Evolutionary conservation across 2,888 invertebrate species (phyloP).

Genomic region (Plagodis pulveraria): DNA sequence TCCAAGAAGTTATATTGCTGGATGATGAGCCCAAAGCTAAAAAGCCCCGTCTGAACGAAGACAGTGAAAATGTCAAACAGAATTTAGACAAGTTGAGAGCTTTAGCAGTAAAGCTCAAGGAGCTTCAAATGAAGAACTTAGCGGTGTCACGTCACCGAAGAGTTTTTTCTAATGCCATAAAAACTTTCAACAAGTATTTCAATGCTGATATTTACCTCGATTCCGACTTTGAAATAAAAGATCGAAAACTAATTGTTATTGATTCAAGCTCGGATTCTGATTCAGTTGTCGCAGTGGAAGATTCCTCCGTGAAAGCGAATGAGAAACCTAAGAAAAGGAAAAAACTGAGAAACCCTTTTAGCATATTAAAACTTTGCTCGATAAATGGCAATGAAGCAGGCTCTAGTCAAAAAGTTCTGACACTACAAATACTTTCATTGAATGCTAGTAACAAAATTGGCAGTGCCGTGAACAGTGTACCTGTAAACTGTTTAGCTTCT

Average conservation of each 20-base stretch:
- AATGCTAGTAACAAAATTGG: conserved; percentile 3
- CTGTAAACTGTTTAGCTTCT: background rate
- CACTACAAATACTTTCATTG: conserved; percentile 17
- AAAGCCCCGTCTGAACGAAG: conserved; percentile 44
- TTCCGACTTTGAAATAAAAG: conserved; percentile 55
- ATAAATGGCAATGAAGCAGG: conserved; percentile 18
- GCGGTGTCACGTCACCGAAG: conserved; percentile 60
- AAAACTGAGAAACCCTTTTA: conserved; percentile 71
- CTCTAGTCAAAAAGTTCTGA: conserved; percentile 11
- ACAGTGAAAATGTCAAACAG: conserved; percentile 45
- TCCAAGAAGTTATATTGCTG: conserved; percentile 64
- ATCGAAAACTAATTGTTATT: conserved; percentile 58
- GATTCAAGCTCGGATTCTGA: conserved; percentile 62
- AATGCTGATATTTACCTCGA: conserved; percentile 66
- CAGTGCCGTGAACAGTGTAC: background rate
- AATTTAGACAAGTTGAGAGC: conserved; percentile 58
- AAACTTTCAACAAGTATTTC: conserved; percentile 68
- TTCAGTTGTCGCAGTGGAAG: conserved; percentile 19
- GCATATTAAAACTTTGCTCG: conserved; percentile 61
- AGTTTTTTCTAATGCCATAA: conserved; percentile 65
- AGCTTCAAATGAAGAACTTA: conserved; percentile 52
- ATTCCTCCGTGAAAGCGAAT: conserved; percentile 21
- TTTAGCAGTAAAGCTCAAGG: conserved; percentile 58
- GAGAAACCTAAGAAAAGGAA: conserved; percentile 45
- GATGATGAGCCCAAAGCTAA: conserved; percentile 57